These are phyloP conservation scores for Sturnus vulgaris DNA, from an alignment of 2,113 vertebrate species.

Conservation along the genomic window DNA sequence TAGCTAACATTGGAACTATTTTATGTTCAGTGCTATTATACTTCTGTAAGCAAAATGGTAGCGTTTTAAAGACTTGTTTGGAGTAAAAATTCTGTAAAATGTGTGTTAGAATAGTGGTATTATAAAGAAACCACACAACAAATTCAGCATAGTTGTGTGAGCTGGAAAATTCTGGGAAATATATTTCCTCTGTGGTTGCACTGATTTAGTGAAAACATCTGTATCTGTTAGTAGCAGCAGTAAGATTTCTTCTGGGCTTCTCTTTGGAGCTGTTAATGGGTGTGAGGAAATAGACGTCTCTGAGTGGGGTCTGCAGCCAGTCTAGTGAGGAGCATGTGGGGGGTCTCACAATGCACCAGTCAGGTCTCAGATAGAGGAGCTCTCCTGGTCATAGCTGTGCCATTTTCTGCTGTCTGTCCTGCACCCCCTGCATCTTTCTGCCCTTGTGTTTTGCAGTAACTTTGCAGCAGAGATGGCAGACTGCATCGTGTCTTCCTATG, in stretches of 20 bases:
- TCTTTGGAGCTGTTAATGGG: not conserved
- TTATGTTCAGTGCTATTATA: not conserved
- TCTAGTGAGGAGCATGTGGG: not conserved
- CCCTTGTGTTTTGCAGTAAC: not conserved
- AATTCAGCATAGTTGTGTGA: not conserved
- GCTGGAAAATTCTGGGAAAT: not conserved
- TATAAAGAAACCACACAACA: not conserved
- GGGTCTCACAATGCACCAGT: fast-evolving
- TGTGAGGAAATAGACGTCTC: not conserved
- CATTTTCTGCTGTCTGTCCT: not conserved
- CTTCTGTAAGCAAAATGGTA: not conserved
- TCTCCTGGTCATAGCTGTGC: not conserved
- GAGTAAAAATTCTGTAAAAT: not conserved
- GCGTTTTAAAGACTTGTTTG: not conserved
- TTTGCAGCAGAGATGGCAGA: not conserved
- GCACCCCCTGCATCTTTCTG: not conserved
- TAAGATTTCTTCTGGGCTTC: not conserved
- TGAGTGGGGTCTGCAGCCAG: not conserved
- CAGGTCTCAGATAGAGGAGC: not conserved
- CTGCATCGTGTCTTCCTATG: not conserved
- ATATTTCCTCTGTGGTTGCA: not conserved
- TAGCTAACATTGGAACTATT: not conserved
- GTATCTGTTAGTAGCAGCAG: not conserved
- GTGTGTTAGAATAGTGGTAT: not conserved
- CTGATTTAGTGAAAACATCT: constrained; percentile 13